Evolutionary conservation across 2,888 invertebrate genomes (phyloP), one percentile per base, ranked within the genome.

Genomic region (Adela reaumurella): DNA sequence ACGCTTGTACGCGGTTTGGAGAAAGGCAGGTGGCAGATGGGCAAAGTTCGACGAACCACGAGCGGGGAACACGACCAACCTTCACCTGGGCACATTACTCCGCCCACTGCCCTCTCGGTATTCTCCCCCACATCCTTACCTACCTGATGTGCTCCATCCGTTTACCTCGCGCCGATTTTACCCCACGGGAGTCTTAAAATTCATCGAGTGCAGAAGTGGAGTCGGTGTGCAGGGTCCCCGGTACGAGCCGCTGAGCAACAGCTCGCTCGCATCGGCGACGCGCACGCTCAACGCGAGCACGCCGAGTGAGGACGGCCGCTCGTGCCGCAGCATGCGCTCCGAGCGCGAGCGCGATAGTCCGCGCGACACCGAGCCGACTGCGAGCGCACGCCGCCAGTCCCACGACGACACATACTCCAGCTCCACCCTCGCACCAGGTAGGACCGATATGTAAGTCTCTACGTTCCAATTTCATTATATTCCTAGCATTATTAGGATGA

Each of bases 381-480:
- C 49, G n/a, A 51, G 52, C 43, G 52, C 48, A n/a, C 20, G 52
- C 46, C 43, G 24, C 24, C 6, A 14, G 35, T 35, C 35, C 49
- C 51, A 18, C 53, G 52, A 19, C 43, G 10, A 16, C 50, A 50
- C 46, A 19, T 46, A 51, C n/a, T n/a, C n/a, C 49, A 50, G 24
- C 55, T n/a, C n/a, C 46, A 53, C 53, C 18, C 46, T 52, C 50
- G 52, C 52, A 71, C 73, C 73, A 80, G 81, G 78, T 80, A 81
- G 74, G 79, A 76, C 68, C 70, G 74, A 80, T 74, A 74, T 76
- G 79, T 79, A 79, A 80, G 79, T 76, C 67, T 59, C 65, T 61
- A 65, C 77, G 77, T 79, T 79, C 79, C 78, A 78, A 77, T 74
- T 62, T 70, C 74, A 71, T 8, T 24, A 6, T 24, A 24, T 8